Conservation (phyloP, 2,888 invertebrate species). For the Amblyteles armatorius region DNA sequence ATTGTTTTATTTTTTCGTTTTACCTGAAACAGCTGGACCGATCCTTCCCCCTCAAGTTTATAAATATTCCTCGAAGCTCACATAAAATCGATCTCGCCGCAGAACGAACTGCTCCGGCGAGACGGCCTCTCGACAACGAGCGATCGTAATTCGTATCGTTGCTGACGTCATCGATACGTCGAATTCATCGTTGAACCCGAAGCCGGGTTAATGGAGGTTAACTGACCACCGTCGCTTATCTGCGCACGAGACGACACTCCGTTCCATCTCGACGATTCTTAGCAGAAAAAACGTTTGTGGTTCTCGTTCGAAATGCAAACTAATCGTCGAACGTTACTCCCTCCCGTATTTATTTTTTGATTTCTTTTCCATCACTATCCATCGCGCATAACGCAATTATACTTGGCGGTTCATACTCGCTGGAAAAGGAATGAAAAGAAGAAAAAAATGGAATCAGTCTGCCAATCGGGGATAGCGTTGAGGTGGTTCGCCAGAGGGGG, state of each 20-base stretch:
- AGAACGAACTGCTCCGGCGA: background rate
- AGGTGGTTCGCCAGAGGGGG: slow-evolving; percentile 41
- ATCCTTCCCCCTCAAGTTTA: background rate
- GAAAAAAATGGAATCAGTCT: slow-evolving; percentile 31
- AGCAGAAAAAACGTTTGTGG: background rate
- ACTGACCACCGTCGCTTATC: slow-evolving; percentile 68
- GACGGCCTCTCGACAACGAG: slow-evolving; percentile 15
- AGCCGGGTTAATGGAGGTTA: slow-evolving; percentile 77
- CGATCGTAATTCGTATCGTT: slow-evolving; percentile 67
- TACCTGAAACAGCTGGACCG: background rate
- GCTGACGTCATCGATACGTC: slow-evolving; percentile 82
- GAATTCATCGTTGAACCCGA: slow-evolving; percentile 75
- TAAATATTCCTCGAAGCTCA: background rate
- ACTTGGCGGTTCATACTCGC: slow-evolving; percentile 30
- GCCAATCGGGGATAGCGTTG: slow-evolving; percentile 9
- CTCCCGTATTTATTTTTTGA: background rate
- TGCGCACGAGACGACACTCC: slow-evolving; percentile 47
- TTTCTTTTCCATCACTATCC: background rate
- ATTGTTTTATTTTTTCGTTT: background rate
- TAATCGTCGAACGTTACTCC: background rate
- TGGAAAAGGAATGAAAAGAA: background rate
- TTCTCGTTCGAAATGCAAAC: background rate
- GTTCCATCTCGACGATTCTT: slow-evolving; percentile 19
- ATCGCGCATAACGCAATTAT: slow-evolving; percentile 51
- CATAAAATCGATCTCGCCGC: background rate